Conservation (phyloP, 2,797 vertebrate genomes). For the Luscinia megarhynchos region DNA sequence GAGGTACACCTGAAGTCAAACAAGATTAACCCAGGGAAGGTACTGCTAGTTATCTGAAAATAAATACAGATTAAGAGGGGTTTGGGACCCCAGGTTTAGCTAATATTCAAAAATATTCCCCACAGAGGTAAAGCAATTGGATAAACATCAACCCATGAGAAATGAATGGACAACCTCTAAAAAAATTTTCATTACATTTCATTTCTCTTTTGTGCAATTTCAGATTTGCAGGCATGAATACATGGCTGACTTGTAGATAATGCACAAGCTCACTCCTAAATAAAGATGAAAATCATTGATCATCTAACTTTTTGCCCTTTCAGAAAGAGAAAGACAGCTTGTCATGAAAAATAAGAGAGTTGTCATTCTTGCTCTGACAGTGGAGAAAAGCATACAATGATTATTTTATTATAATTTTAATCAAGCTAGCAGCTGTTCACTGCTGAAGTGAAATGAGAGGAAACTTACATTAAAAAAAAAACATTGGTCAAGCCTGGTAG, state of each 20-base stretch:
- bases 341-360: not conserved
- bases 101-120: not conserved
- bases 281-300: not conserved
- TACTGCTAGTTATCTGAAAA: not conserved
- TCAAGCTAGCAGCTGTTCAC: not conserved
- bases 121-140: not conserved
- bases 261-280: conserved; percentile 2
- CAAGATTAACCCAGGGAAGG: not conserved
- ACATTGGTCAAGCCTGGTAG: not conserved
- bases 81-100: not conserved
- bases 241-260: not conserved
- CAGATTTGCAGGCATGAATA: not conserved
- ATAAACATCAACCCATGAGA: not conserved
- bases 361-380: not conserved
- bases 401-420: not conserved
- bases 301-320: conserved; percentile 11
- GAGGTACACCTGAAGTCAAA: not conserved
- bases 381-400: not conserved
- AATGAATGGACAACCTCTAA: not conserved
- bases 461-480: not conserved
- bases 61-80: not conserved
- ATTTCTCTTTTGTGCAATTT: not conserved
- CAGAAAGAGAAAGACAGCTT: not conserved
- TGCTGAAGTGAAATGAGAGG: not conserved
- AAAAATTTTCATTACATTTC: not conserved